Conservation (phyloP, 2,113 vertebrate species). For the Ceyx melanurus region DNA sequence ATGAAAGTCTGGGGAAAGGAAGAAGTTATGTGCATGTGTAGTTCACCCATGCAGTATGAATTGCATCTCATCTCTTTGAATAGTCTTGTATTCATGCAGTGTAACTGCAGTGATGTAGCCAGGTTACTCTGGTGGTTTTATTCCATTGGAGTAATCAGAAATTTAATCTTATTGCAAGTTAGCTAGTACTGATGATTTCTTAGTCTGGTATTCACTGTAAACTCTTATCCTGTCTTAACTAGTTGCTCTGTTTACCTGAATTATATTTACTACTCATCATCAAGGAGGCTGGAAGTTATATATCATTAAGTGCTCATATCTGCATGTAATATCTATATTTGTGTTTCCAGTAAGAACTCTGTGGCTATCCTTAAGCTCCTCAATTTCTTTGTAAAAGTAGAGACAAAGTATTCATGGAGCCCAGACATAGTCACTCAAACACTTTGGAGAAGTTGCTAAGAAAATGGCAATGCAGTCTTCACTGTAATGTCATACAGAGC, state of each 20-base stretch:
- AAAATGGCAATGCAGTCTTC: not conserved
- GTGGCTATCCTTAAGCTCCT: not conserved
- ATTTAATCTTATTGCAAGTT: not conserved
- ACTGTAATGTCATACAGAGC: not conserved
- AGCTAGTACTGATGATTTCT: not conserved
- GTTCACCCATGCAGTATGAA: not conserved
- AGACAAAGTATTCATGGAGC: not conserved
- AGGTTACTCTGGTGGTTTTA: not conserved
- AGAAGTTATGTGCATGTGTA: not conserved
- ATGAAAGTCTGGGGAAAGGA: not conserved
- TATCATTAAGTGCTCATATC: not conserved
- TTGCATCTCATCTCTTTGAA: not conserved
- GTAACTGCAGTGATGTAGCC: not conserved
- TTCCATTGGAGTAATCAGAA: not conserved
- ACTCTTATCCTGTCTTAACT: not conserved
- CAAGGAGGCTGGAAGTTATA: not conserved
- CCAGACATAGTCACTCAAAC: not conserved
- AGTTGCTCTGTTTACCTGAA: not conserved
- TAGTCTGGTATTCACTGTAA: not conserved
- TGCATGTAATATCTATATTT: not conserved
- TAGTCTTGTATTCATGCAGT: not conserved
- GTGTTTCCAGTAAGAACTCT: not conserved
- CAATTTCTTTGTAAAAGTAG: not conserved
- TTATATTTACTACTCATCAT: not conserved
- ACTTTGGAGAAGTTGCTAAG: not conserved